phyloP scores from a whole-genome alignment of 2,888 invertebrate genomes.

The Cryptosula pallasiana region DNA sequence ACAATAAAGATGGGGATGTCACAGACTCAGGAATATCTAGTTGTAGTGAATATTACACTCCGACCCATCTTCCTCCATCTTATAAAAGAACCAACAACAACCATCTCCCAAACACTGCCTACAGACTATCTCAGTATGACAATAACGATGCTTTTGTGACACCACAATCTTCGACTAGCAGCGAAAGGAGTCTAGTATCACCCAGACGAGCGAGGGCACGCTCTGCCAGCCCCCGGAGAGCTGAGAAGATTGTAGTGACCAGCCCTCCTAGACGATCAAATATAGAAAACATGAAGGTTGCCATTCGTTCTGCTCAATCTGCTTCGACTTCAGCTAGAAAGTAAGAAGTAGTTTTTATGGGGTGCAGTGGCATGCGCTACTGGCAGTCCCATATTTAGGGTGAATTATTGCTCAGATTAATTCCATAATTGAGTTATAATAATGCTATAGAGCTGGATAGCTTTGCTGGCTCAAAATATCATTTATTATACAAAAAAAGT shows the following conservation, averaged over 20 bases:
- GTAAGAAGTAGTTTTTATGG: not conserved
- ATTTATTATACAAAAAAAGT: too few relatives aligned
- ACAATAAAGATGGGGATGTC: not conserved
- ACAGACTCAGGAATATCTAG: not conserved
- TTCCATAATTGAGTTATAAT: too few relatives aligned
- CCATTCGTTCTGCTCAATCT: not conserved
- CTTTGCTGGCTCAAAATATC: too few relatives aligned
- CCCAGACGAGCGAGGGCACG: not conserved
- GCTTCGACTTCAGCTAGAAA: conserved; percentile 5
- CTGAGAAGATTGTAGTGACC: not conserved
- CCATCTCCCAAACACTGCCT: not conserved
- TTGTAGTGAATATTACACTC: not conserved
- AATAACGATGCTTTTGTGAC: not conserved
- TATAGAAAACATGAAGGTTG: not conserved
- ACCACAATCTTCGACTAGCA: not conserved
- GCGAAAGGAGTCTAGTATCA: not conserved
- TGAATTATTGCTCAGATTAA: too few relatives aligned
- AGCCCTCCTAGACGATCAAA: not conserved
- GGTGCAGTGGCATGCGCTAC: not conserved
- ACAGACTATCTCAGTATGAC: not conserved
- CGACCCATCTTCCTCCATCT: not conserved
- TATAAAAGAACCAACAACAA: not conserved
- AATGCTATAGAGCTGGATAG: too few relatives aligned
- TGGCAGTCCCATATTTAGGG: too few relatives aligned
- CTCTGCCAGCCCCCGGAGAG: not conserved